phyloP scores from a whole-genome alignment of 1,140 invertebrate genomes.

The Caenorhabditis remanei region DNA sequence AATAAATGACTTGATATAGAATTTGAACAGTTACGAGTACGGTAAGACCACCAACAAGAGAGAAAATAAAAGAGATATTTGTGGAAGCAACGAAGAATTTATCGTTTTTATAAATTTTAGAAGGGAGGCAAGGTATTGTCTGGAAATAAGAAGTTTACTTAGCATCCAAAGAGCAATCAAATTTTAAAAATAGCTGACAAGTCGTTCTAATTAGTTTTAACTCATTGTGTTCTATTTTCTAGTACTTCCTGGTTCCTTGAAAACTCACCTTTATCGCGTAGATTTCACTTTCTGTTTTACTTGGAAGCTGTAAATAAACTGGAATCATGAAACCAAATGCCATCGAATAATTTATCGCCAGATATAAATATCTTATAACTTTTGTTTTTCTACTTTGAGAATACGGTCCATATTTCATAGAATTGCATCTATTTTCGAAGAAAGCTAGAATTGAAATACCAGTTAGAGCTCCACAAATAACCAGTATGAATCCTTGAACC shows the following conservation, averaged over 20 bases:
- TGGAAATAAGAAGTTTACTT: background rate
- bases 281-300: background rate
- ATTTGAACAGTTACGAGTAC: conserved; percentile 17
- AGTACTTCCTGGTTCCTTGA: too few relatives aligned
- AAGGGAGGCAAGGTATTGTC: background rate
- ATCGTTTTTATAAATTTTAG: background rate
- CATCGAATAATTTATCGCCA: background rate
- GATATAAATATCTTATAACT: background rate
- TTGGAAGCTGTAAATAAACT: background rate
- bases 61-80: background rate
- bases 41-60: conserved; percentile 7
- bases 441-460: background rate
- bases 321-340: conserved; percentile 12
- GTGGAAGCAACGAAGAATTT: conserved; percentile 6
- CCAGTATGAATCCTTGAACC: background rate
- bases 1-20: conserved; percentile 6
- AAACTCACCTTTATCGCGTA: background rate
- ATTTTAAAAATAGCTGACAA: too few relatives aligned
- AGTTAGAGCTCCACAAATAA: background rate
- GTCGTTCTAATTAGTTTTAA: too few relatives aligned
- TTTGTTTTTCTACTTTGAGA: background rate
- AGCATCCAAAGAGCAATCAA: too few relatives aligned
- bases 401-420: conserved; percentile 23
- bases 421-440: conserved; percentile 13
- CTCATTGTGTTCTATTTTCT: too few relatives aligned